Conservation (phyloP, 2,888 invertebrate genomes). For the Endotricha flammealis region DNA sequence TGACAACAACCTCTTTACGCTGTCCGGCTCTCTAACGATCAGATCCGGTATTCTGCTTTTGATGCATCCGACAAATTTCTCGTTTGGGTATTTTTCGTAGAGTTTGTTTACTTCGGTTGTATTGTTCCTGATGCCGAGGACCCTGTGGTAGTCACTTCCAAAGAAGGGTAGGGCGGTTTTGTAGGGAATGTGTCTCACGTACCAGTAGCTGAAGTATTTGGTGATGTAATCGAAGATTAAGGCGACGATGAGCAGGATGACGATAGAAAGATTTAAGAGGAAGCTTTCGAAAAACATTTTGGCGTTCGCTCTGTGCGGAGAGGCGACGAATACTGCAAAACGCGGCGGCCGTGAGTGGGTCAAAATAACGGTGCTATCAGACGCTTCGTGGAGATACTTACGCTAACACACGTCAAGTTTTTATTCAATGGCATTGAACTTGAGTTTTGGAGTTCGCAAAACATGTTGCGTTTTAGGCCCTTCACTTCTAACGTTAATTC, state of each 20-base stretch:
- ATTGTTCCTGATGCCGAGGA: slow-evolving; percentile 50
- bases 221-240: slow-evolving; percentile 64
- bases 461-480: no score
- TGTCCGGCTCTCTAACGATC: slow-evolving; percentile 63
- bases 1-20: slow-evolving; percentile 62
- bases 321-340: slow-evolving; percentile 45
- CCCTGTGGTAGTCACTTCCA: slow-evolving; percentile 61
- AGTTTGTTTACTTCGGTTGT: slow-evolving; percentile 57
- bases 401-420: slow-evolving; percentile 15
- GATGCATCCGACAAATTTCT: slow-evolving; percentile 58
- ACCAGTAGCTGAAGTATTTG: slow-evolving; percentile 72
- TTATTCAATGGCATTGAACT: slow-evolving; percentile 39
- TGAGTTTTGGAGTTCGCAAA: slow-evolving; percentile 15
- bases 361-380: slow-evolving; percentile 58
- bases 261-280: slow-evolving; percentile 50
- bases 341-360: slow-evolving; percentile 46
- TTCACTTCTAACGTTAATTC: no score
- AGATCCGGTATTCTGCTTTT: slow-evolving; percentile 68
- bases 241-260: slow-evolving; percentile 48
- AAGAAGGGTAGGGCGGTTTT: slow-evolving; percentile 56
- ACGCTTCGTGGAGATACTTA: slow-evolving; percentile 18
- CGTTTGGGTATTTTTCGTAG: slow-evolving; percentile 46
- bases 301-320: slow-evolving; percentile 51
- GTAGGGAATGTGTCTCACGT: slow-evolving; percentile 61
- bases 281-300: slow-evolving; percentile 73